phyloP scores from a whole-genome alignment of 2,113 vertebrate genomes.

The Hydrochoerus hydrochaeris region DNA sequence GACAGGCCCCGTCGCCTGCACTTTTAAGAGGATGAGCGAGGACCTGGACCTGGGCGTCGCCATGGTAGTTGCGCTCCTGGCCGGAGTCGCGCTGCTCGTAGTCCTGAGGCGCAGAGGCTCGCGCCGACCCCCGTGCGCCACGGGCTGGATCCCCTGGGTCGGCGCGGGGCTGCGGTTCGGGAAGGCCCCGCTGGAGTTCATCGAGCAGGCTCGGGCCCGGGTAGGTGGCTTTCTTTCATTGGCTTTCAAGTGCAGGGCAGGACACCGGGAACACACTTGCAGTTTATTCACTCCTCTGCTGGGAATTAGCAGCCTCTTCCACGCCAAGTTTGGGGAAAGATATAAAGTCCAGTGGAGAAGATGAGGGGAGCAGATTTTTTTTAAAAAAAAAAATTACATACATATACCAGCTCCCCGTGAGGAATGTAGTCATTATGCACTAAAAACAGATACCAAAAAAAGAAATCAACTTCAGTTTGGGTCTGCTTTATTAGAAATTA shows the following conservation, averaged over 20 bases:
- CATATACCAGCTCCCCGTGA: background rate
- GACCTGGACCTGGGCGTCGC: background rate
- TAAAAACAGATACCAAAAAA: background rate
- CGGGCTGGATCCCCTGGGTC: constrained; percentile 91
- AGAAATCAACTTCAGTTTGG: background rate
- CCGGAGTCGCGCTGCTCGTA: background rate
- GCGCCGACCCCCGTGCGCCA: constrained; percentile 85
- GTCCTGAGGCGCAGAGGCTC: constrained; percentile 72
- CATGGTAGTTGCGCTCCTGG: background rate
- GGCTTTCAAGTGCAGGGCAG: background rate
- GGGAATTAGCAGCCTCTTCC: background rate
- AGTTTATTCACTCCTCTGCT: background rate
- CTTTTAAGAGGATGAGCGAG: background rate
- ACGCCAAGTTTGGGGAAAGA: background rate
- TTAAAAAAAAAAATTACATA: background rate
- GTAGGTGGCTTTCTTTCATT: constrained; percentile 77
- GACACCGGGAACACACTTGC: background rate
- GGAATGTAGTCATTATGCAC: background rate
- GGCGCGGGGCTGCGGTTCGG: constrained; percentile 89
- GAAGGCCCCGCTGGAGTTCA: constrained; percentile 89
- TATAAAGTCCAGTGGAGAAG: background rate
- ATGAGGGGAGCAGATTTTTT: background rate
- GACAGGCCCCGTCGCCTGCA: background rate
- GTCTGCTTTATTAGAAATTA: background rate
- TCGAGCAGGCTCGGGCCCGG: constrained; percentile 87